Percentiles rank a stretch among this genome's conserved stretches.
Conservation (phyloP, 2,113 vertebrate genomes). For the Hiodon tergisus region DNA sequence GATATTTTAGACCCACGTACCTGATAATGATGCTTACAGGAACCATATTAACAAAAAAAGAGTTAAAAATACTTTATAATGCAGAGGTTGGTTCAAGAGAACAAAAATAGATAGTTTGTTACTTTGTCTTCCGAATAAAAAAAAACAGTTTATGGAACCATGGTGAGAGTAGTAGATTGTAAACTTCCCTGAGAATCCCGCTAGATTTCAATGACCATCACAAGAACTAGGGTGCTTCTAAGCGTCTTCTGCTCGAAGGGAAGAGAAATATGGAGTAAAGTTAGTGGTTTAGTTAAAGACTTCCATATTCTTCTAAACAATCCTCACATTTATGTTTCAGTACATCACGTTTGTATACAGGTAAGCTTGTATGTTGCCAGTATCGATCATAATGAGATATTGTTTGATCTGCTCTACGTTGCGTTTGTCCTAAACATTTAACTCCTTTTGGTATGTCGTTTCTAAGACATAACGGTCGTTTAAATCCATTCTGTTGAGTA, state of each 20-base stretch:
- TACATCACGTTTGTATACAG: not conserved
- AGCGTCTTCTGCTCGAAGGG: not conserved
- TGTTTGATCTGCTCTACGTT: not conserved
- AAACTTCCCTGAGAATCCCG: not conserved
- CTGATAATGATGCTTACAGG: too few species aligned
- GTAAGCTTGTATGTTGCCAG: constrained; percentile 6
- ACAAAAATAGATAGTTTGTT: not conserved
- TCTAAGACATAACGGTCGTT: not conserved
- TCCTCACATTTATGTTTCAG: not conserved
- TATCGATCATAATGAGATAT: constrained; percentile 1
- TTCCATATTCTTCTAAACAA: not conserved
- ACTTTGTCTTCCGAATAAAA: constrained; percentile 23
- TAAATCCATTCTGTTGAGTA: not conserved
- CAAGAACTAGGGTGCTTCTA: not conserved
- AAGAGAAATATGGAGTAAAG: not conserved
- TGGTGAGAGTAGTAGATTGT: not conserved
- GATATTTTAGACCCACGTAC: too few species aligned
- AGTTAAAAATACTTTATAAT: too few species aligned
- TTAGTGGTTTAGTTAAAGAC: not conserved
- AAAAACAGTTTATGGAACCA: not conserved
- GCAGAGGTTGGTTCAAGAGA: not conserved
- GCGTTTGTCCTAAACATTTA: not conserved
- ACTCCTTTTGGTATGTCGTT: not conserved
- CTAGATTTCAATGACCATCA: too few species aligned
- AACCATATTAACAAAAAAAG: too few species aligned